A percentile compares a stretch with the other conserved stretches of the same genome.
phyloP scores from a whole-genome alignment of 2,797 vertebrate genomes.

The Pempheris klunzingeri region DNA sequence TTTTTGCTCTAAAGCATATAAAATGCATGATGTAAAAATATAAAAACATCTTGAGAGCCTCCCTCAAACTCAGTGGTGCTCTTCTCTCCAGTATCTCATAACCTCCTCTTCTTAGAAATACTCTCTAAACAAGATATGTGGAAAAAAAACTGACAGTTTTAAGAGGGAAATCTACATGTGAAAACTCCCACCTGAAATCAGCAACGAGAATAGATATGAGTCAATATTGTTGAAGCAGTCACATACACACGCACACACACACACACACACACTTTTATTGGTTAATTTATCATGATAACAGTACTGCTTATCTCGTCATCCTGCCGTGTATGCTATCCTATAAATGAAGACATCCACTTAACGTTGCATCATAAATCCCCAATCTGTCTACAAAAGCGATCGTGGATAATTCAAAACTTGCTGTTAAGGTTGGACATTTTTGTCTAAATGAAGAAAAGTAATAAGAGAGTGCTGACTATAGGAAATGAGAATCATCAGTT shows the following conservation, averaged over 20 bases:
- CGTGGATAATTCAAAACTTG: constrained; percentile 32
- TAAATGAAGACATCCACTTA: constrained; percentile 50
- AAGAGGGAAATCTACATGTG: background rate
- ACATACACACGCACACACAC: constrained; percentile 11
- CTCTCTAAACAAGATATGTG: background rate
- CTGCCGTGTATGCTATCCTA: constrained; percentile 30
- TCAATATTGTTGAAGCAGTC: constrained; percentile 22
- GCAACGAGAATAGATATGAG: constrained; percentile 7
- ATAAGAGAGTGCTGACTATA: constrained; percentile 47
- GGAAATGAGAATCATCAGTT: constrained; percentile 31
- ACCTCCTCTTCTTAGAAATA: background rate
- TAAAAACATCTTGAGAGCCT: background rate
- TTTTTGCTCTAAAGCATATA: constrained; percentile 6
- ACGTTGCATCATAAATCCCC: constrained; percentile 50
- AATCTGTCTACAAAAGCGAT: constrained; percentile 32
- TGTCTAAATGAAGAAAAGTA: constrained; percentile 32
- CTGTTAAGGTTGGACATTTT: constrained; percentile 43
- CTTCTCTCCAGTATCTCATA: background rate
- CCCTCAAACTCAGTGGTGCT: background rate
- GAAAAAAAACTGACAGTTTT: background rate
- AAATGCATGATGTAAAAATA: background rate
- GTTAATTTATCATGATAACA: constrained; percentile 56
- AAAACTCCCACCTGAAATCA: constrained; percentile 26
- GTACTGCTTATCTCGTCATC: constrained; percentile 58
- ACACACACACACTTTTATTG: constrained; percentile 11